Evolutionary conservation across 2,888 invertebrate genomes (phyloP).

Genomic region (Diplazon laetatorius): DNA sequence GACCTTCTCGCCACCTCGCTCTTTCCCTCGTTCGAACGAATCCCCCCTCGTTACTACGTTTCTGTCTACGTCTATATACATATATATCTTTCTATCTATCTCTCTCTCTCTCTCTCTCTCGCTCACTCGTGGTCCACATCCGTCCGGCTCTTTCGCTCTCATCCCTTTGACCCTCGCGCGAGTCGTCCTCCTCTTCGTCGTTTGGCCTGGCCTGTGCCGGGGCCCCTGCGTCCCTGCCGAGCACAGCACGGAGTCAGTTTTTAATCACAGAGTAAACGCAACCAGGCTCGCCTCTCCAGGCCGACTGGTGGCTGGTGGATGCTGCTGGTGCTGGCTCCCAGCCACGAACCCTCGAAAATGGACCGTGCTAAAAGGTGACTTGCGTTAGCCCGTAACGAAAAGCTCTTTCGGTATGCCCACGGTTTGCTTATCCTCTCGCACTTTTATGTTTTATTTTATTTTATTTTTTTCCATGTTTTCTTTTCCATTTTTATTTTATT

Average conservation of each 20-base stretch:
- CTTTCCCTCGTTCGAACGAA: slow-evolving; percentile 55
- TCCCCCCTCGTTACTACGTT: slow-evolving; percentile 53
- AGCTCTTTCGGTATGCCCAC: slow-evolving; percentile 38
- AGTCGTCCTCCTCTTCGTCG: slow-evolving; percentile 53
- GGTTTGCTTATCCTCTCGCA: slow-evolving; percentile 40
- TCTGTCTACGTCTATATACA: slow-evolving; percentile 37
- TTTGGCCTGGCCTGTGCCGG: slow-evolving; percentile 32
- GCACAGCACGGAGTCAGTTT: slow-evolving; percentile 71
- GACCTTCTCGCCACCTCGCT: slow-evolving; percentile 57
- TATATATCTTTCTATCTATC: slow-evolving; percentile 33
- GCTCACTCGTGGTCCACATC: neutral
- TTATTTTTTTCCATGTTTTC: slow-evolving; percentile 27
- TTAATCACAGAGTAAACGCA: slow-evolving; percentile 75
- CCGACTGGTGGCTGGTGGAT: slow-evolving; percentile 14
- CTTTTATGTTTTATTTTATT: slow-evolving; percentile 54
- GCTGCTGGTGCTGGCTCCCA: slow-evolving; percentile 45
- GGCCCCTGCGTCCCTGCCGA: slow-evolving; percentile 37
- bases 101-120: slow-evolving; percentile 15
- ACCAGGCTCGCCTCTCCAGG: slow-evolving; percentile 22
- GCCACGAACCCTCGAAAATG: slow-evolving; percentile 63
- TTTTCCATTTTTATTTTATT: slow-evolving; percentile 24
- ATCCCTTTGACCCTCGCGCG: slow-evolving; percentile 50
- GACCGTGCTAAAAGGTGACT: slow-evolving; percentile 65
- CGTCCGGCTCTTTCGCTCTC: slow-evolving; percentile 37
- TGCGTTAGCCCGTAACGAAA: slow-evolving; percentile 57